Evolutionary conservation across 2,888 invertebrate genomes (phyloP), one percentile per base, ranked within the genome.

Genomic region (Melanargia galathea): DNA sequence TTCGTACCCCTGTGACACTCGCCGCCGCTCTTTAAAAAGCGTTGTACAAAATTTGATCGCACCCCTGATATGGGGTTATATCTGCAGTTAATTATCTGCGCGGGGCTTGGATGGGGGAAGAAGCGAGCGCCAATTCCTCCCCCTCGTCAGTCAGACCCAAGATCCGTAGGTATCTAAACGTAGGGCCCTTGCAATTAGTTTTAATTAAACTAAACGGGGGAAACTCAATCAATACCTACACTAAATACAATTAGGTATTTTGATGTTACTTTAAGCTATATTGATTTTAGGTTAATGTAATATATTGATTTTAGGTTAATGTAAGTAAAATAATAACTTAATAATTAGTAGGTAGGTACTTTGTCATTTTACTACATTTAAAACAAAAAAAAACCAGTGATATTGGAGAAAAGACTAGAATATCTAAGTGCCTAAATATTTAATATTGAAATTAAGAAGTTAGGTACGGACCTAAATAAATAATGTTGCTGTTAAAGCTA

Each of bases 61-160:
- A 82, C 83, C 80, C 79, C 75, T 75, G 73, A 72, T 72, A 73
- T 70, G 81, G 77, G 82, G 83, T 82, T 84, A 83, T 89, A 88
- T 87, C 88, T 89, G 85, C 85, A 89, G 90, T 90, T 90, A 90
- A 90, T 90, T 90, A 89, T 88, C 89, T 86, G 74, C 73, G 79
- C 79, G 81, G 84, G 88, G 86, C 82, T 80, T 76, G 77, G 75
- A 71, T 75, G 77, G 83, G 82, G 84, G 82, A 83, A 83, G 82
- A 81, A 79, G 80, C 81, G 79, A 83, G 80, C 81, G 80, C 81
- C 86, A 80, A 83, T 83, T 80, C 78, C 84, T 81, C 83, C 87
- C 84, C 70, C 62, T 40, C 62, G 62, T 45, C 75, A 78, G 73
- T 77, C 71, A 75, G 76, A 74, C 72, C 75, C 73, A 78, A 83